phyloP scores from a whole-genome alignment of 92 coral and sea anemone genomes.

The Bergia puertoricense region DNA sequence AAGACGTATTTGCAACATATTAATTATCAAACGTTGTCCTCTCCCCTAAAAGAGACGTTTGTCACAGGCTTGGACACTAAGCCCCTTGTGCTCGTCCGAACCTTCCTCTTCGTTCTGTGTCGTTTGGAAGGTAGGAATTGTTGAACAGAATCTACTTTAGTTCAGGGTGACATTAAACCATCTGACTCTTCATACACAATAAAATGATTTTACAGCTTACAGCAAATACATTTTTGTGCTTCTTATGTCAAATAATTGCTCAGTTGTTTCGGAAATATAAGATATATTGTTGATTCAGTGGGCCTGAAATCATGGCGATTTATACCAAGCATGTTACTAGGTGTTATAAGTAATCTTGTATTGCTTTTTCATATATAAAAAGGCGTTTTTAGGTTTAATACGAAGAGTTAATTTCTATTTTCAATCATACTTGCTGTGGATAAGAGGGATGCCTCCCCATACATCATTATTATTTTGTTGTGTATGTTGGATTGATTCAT shows the following conservation, averaged over 20 bases:
- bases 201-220: constrained; percentile 11
- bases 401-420: neutral
- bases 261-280: neutral
- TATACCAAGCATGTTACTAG: neutral
- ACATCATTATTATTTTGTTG: neutral
- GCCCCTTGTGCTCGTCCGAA: neutral
- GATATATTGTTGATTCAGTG: neutral
- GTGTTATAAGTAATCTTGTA: neutral
- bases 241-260: neutral
- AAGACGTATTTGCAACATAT: neutral
- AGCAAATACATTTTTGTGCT: neutral
- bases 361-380: neutral
- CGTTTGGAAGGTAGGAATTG: constrained; percentile 37
- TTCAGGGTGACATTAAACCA: neutral
- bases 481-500: no score
- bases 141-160: neutral
- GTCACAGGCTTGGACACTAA: constrained; percentile 28
- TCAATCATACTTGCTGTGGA: neutral
- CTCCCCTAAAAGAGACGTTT: neutral
- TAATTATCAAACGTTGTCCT: neutral
- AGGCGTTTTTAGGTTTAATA: no score
- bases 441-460: no score
- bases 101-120: constrained; percentile 37
- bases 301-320: neutral
- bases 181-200: neutral